A percentile compares a stretch with the other conserved stretches of the same genome.
Evolutionary conservation across 2,888 invertebrate species (phyloP).

Genomic region (Euzetes globulus): DNA sequence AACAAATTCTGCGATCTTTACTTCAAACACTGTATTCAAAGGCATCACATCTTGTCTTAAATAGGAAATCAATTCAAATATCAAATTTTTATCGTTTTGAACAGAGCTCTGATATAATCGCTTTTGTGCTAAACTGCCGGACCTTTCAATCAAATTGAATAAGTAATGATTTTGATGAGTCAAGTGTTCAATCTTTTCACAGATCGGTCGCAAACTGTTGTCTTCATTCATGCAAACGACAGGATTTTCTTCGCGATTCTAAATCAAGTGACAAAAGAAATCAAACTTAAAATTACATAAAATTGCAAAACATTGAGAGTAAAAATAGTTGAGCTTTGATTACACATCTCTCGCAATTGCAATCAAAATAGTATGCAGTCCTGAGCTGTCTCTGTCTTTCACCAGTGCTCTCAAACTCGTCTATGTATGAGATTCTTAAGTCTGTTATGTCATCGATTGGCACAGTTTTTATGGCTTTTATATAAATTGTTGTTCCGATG

Average conservation of each 20-base stretch:
- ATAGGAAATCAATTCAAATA: neutral
- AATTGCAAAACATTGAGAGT: too few relatives aligned
- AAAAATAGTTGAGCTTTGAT: neutral
- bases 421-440: conserved; percentile 30
- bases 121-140: neutral
- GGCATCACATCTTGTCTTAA: conserved; percentile 11
- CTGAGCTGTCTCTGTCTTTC: conserved; percentile 26
- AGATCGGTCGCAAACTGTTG: neutral
- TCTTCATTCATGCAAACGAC: neutral
- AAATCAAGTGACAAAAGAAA: neutral
- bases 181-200: conserved; percentile 9
- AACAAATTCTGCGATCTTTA: conserved; percentile 23
- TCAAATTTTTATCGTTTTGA: conserved; percentile 15
- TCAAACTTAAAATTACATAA: neutral
- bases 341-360: conserved; percentile 31
- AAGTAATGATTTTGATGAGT: neutral
- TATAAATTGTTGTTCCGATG: conserved; percentile 27
- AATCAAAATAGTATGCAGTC: conserved; percentile 30
- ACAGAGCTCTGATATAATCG: neutral
- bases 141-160: neutral
- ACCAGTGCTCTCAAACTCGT: conserved; percentile 28
- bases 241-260: neutral
- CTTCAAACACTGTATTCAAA: neutral
- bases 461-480: conserved; percentile 25
- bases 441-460: conserved; percentile 20